phyloP scores from a whole-genome alignment of 2,888 invertebrate species.

The Tuberolachnus salignus region DNA sequence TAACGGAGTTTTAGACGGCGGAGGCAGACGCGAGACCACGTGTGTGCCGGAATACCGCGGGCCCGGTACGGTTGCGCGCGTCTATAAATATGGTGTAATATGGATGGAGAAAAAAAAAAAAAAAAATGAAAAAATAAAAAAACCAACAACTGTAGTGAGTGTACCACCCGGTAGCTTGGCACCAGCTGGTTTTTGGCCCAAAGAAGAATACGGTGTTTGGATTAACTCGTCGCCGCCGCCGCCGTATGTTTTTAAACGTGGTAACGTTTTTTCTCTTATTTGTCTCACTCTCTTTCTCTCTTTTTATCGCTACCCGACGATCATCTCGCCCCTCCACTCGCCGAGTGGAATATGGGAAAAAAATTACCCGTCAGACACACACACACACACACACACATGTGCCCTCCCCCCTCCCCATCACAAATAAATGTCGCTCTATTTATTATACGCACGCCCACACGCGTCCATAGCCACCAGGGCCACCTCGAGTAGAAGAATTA shows the following conservation, averaged over 20 bases:
- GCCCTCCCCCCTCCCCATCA: no score
- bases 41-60: slow-evolving; percentile 13
- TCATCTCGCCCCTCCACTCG: slow-evolving; percentile 7
- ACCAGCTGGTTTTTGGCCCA: slow-evolving; percentile 52
- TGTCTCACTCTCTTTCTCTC: no score
- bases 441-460: slow-evolving; percentile 1
- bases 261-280: not conserved
- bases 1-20: slow-evolving; percentile 1
- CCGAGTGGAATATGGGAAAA: not conserved
- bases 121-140: slow-evolving; percentile 22
- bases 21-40: slow-evolving; percentile 17
- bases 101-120: slow-evolving; percentile 4
- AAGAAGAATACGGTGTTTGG: slow-evolving; percentile 48
- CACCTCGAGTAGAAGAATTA: not conserved
- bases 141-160: not conserved
- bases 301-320: no score
- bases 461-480: not conserved
- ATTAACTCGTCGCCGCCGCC: slow-evolving; percentile 43
- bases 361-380: slow-evolving; percentile 1
- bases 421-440: slow-evolving; percentile 52
- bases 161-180: slow-evolving; percentile 53
- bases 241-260: slow-evolving; percentile 8
- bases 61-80: not conserved
- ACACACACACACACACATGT: slow-evolving; percentile 27
- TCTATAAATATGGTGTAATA: slow-evolving; percentile 52